These are phyloP conservation scores for Oikopleura albicans DNA, from an alignment of 23 tunicate genomes.

Conservation along the genomic window DNA sequence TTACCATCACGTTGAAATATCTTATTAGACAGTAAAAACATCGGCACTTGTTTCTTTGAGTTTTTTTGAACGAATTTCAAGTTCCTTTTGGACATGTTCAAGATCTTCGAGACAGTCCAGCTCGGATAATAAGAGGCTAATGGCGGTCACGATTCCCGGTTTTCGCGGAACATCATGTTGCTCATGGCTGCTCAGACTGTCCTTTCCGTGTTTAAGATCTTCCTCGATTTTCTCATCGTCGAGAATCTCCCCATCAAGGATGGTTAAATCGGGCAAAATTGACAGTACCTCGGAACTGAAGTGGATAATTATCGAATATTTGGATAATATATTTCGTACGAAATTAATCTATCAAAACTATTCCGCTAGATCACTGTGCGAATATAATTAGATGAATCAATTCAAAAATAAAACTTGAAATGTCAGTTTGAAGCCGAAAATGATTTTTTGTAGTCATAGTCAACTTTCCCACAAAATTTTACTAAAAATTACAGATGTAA, in stretches of 20 bases:
- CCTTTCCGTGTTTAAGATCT: no score
- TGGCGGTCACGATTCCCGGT: constrained; percentile 4
- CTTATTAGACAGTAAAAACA: not conserved
- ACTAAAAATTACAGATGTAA: no score
- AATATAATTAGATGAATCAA: no score
- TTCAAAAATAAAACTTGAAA: no score
- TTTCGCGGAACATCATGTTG: not conserved
- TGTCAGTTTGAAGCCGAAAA: no score
- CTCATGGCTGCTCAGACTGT: not conserved
- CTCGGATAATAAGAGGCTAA: not conserved
- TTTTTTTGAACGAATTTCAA: not conserved
- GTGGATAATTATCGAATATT: no score
- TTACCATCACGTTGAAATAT: no score
- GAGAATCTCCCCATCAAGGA: not conserved
- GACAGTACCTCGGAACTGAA: not conserved
- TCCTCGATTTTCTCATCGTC: constrained; percentile 9
- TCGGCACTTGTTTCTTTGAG: not conserved
- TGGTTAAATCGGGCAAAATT: not conserved
- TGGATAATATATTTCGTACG: no score
- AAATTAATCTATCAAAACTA: not conserved
- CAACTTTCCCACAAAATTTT: no score
- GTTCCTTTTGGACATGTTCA: not conserved
- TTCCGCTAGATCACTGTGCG: no score
- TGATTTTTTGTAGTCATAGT: no score
- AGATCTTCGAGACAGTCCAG: not conserved